Percentiles rank a stretch among this genome's conserved stretches.
Evolutionary conservation across 2,797 vertebrate genomes (phyloP).

Genomic region (Galago senegalensis): DNA sequence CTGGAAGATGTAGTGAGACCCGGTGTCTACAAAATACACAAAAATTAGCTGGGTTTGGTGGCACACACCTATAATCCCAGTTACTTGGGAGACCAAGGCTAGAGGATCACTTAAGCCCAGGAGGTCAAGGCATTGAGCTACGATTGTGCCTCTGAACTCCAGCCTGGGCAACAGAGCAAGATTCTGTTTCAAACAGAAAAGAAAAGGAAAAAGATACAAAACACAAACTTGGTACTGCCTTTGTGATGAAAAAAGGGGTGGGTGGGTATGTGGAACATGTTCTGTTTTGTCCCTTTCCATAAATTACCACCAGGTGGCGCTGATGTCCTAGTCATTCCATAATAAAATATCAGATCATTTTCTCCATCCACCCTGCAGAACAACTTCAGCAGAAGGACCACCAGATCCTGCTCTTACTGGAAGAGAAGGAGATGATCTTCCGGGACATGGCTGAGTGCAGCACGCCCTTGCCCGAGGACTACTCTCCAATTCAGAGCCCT

Average conservation of each 20-base stretch:
- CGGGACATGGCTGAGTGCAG: conserved; percentile 94
- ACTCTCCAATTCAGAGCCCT: conserved; percentile 81
- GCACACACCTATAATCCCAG: neutral
- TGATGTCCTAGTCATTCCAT: fast-evolving
- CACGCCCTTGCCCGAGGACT: conserved; percentile 89
- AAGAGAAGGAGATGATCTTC: conserved; percentile 97
- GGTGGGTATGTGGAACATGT: too few relatives aligned
- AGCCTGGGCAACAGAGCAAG: neutral
- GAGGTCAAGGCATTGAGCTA: neutral
- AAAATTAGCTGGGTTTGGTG: neutral
- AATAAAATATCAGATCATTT: neutral
- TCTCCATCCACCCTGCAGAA: conserved; percentile 89
- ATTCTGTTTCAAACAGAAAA: neutral
- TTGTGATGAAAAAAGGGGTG: neutral
- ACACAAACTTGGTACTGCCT: neutral
- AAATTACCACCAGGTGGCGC: conserved; percentile 86
- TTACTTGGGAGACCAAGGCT: neutral
- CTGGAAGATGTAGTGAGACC: neutral
- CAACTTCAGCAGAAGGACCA: conserved; percentile 96
- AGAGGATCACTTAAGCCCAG: neutral
- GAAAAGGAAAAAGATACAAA: neutral
- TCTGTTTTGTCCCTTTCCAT: neutral
- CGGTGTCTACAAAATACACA: neutral
- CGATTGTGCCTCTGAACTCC: neutral
- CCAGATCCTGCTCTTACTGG: conserved; percentile 95